Conservation (phyloP, 2,113 vertebrate genomes). For the Calidris pugnax region DNA sequence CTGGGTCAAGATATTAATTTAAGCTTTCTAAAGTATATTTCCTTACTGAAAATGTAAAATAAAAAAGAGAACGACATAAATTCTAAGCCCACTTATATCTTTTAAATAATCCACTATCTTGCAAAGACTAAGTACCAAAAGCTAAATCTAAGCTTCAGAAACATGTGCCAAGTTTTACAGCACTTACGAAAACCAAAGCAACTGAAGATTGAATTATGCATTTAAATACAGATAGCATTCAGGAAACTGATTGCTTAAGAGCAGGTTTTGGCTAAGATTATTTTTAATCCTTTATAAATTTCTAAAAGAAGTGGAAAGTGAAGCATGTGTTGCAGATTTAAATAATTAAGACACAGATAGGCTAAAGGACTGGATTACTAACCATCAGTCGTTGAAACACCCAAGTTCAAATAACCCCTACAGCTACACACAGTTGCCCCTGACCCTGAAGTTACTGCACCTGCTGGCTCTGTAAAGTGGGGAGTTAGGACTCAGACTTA, state of each 20-base stretch:
- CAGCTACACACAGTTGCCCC: neutral
- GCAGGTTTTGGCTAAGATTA: neutral
- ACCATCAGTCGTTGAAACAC: neutral
- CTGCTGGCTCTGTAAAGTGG: neutral
- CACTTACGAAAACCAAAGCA: neutral
- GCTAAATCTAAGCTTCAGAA: neutral
- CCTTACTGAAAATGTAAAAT: neutral
- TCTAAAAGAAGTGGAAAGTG: neutral
- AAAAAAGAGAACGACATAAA: neutral
- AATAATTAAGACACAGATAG: neutral
- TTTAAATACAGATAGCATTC: neutral
- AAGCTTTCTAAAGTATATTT: neutral
- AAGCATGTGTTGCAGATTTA: neutral
- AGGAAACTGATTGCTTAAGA: neutral
- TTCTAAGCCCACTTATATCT: neutral
- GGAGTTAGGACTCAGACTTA: neutral
- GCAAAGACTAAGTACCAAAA: neutral
- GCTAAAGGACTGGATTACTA: neutral
- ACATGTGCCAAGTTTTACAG: neutral
- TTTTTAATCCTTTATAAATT: neutral
- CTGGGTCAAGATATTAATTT: neutral
- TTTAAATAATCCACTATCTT: neutral
- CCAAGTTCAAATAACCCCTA: neutral
- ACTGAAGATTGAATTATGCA: neutral
- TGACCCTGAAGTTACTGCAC: neutral